Evolutionary conservation across 2,797 vertebrate genomes (phyloP).

Genomic region (Okamejei kenojei): DNA sequence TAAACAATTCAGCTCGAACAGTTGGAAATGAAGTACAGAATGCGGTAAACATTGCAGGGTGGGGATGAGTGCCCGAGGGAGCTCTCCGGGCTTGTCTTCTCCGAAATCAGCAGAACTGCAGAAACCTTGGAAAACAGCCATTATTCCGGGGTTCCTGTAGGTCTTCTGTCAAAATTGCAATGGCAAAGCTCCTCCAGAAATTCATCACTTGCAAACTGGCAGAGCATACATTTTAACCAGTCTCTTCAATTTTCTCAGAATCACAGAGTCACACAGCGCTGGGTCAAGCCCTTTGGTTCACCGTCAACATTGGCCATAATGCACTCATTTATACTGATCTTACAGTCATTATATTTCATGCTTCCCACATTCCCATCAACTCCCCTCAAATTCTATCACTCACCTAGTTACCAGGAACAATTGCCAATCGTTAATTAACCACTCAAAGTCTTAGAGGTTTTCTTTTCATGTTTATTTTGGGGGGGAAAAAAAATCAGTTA

Average conservation of each 20-base stretch:
- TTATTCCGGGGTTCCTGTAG: not conserved
- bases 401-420: no score
- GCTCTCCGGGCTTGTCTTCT: not conserved
- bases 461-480: not conserved
- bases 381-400: no score
- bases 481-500: not conserved
- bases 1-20: not conserved
- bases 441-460: no score
- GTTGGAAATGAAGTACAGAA: not conserved
- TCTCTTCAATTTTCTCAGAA: no score
- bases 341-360: no score
- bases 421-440: no score
- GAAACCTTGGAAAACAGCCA: not conserved
- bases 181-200: not conserved
- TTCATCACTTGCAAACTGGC: not conserved
- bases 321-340: no score
- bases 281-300: no score
- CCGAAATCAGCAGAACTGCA: not conserved
- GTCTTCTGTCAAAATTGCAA: not conserved
- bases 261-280: no score
- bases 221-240: not conserved
- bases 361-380: no score
- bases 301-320: no score
- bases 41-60: not conserved
- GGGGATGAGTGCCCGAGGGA: not conserved